A percentile compares a stretch with the other conserved stretches of the same genome.
Conservation (phyloP, 2,888 invertebrate genomes). For the Troilus luridus region DNA sequence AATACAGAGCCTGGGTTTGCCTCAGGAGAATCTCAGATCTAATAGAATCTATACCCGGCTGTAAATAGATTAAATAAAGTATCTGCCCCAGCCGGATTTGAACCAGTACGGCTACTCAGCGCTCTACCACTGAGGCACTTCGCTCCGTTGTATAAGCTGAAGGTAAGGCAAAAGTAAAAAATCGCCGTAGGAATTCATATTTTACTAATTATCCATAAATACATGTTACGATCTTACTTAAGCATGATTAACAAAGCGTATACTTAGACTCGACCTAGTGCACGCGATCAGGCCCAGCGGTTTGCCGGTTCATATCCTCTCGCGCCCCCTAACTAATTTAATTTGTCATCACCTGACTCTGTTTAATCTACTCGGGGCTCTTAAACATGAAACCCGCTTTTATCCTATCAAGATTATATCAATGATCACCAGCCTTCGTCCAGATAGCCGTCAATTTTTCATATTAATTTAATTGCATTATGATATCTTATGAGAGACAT, state of each 20-base stretch:
- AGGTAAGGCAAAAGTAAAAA: too few relatives aligned
- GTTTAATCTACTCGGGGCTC: slow-evolving; percentile 1
- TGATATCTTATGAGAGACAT: neutral
- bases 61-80: too few relatives aligned
- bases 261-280: neutral
- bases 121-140: too few relatives aligned
- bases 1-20: too few relatives aligned
- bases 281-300: neutral
- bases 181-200: neutral
- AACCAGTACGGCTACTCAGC: too few relatives aligned
- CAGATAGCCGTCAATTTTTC: slow-evolving; percentile 6
- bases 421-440: neutral
- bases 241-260: neutral
- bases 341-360: slow-evolving; percentile 32
- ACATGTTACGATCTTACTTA: neutral
- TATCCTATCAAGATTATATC: slow-evolving; percentile 37
- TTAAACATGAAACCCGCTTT: slow-evolving; percentile 1
- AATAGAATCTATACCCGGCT: too few relatives aligned
- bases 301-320: slow-evolving; percentile 20
- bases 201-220: neutral
- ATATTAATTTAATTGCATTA: neutral
- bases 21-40: too few relatives aligned
- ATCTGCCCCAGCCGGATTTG: too few relatives aligned
- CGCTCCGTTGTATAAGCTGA: too few relatives aligned
- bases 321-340: neutral